These are phyloP conservation scores for Dolichotis patagonum DNA, from an alignment of 2,113 vertebrate genomes.

Conservation along the genomic window DNA sequence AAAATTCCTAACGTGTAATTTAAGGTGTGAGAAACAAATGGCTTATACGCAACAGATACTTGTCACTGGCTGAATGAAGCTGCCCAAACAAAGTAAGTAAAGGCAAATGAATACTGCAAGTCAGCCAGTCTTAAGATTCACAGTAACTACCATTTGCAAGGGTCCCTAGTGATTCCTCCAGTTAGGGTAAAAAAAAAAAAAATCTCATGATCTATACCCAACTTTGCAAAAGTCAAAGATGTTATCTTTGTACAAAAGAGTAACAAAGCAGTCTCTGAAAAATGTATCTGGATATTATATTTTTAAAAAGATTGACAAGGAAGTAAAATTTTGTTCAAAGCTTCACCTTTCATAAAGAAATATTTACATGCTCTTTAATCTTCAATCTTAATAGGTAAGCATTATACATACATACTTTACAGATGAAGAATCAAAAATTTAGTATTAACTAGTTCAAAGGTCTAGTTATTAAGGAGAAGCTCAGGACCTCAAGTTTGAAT, in stretches of 20 bases:
- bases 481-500: constrained; percentile 33
- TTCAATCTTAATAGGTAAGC: not conserved
- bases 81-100: constrained; percentile 23
- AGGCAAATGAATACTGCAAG: not conserved
- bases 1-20: constrained; percentile 43
- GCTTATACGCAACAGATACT: not conserved
- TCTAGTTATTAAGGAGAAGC: not conserved
- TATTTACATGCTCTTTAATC: not conserved
- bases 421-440: constrained; percentile 36
- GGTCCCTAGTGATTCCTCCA: not conserved
- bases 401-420: constrained; percentile 19
- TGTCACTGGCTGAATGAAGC: not conserved
- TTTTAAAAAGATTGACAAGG: not conserved
- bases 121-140: not conserved
- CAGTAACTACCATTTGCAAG: not conserved
- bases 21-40: constrained; percentile 18
- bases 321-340: constrained; percentile 34
- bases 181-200: not conserved
- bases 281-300: not conserved
- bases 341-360: constrained; percentile 23
- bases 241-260: constrained; percentile 11
- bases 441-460: constrained; percentile 22
- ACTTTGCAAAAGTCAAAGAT: constrained; percentile 28
- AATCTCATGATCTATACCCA: not conserved
- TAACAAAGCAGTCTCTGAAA: constrained; percentile 43